phyloP scores from a whole-genome alignment of 35 echinoderm and acorn worm species.

The Diadema setosum region DNA sequence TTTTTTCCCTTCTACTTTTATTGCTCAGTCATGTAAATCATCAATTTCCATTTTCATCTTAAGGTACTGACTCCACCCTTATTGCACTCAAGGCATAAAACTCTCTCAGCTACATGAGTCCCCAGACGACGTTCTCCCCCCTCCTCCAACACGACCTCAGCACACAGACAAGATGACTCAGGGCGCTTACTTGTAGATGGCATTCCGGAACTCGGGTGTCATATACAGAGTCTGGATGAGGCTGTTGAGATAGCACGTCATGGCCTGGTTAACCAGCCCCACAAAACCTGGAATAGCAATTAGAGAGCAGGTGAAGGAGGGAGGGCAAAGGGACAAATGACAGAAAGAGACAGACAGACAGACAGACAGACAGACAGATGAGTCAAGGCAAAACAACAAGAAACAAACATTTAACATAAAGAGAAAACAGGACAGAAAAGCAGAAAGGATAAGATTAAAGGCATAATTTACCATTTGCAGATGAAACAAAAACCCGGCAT shows the following conservation, averaged over 20 bases:
- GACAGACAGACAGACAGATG: background rate
- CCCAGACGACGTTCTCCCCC: no score
- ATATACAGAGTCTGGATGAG: slow-evolving; percentile 95
- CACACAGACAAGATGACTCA: no score
- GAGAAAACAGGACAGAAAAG: no score
- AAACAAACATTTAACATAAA: no score
- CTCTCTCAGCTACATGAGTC: no score
- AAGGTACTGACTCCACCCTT: no score
- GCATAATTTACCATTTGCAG: background rate
- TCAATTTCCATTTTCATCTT: no score
- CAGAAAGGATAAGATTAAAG: background rate
- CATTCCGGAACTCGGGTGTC: slow-evolving; percentile 98
- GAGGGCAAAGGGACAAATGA: background rate
- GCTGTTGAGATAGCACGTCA: slow-evolving; percentile 99
- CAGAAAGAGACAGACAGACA: background rate
- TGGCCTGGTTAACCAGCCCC: slow-evolving; percentile 96
- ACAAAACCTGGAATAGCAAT: slow-evolving; percentile 90
- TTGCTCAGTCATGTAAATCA: no score
- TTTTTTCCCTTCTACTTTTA: no score
- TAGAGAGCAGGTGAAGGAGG: background rate
- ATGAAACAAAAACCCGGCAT: no score
- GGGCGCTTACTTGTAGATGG: slow-evolving; percentile 76
- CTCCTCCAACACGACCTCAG: no score
- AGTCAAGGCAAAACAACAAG: background rate
- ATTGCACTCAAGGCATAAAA: no score